Evolutionary conservation across 2,797 vertebrate genomes (phyloP).

Genomic region (Brotula barbata): DNA sequence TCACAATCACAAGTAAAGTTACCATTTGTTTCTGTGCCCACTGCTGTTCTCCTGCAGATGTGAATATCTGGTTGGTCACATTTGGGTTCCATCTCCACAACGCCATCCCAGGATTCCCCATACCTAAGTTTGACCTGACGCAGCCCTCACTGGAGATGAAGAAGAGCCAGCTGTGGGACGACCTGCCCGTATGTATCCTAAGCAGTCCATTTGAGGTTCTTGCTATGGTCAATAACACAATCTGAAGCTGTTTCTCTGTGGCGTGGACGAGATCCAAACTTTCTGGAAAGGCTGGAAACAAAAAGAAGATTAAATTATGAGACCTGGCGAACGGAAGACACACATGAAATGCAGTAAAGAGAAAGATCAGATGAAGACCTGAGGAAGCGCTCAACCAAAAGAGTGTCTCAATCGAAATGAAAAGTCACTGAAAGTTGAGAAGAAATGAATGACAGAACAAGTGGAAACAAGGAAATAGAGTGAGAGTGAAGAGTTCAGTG

Average conservation of each 20-base stretch:
- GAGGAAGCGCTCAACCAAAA: not conserved
- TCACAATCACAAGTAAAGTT: too few relatives aligned
- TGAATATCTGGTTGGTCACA: slow-evolving; percentile 99
- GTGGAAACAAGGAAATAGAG: not conserved
- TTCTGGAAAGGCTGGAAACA: too few relatives aligned
- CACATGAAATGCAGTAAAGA: too few relatives aligned
- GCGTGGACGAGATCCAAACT: too few relatives aligned
- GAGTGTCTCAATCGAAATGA: not conserved
- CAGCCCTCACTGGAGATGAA: slow-evolving; percentile 94
- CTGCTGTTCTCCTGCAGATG: slow-evolving; percentile 77
- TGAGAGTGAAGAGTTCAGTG: slow-evolving; percentile 1
- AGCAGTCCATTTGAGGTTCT: too few relatives aligned
- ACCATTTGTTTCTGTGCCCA: too few relatives aligned
- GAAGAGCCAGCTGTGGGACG: slow-evolving; percentile 98
- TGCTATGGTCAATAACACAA: too few relatives aligned
- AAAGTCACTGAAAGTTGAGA: slow-evolving; percentile 3
- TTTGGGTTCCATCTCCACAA: slow-evolving; percentile 99
- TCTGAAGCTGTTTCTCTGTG: too few relatives aligned
- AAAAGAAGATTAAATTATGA: too few relatives aligned
- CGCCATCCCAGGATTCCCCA: slow-evolving; percentile 96
- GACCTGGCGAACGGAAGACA: too few relatives aligned
- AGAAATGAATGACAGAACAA: slow-evolving; percentile 3
- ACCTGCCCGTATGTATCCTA: slow-evolving; percentile 85
- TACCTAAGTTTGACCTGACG: slow-evolving; percentile 94
- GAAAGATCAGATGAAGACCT: not conserved